Base-by-base conservation (phyloP, 2,113 vertebrate species). In the Ciconia stormi region DNA sequence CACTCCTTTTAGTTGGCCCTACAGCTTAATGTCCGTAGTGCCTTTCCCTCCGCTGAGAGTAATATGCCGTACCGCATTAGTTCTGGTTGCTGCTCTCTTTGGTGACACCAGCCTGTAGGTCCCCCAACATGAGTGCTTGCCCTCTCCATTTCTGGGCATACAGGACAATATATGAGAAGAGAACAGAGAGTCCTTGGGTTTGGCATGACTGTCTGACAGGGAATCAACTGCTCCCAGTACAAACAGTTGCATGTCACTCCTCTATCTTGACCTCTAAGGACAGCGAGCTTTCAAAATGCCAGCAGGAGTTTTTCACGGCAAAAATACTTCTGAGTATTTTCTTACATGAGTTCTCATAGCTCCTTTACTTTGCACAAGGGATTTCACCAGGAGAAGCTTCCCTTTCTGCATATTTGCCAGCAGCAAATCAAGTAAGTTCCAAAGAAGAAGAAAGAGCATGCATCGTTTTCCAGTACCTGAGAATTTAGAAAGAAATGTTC, bases 271-370 rank as follows among this genome's bases (percentile, higher is more conserved):
- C 44, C 44, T 32, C 26, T 42, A 67, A 76, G 56, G 12, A 63
- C 19, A 53, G 44, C 23, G 12, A 93, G 38, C 8, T 87, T 89
- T 76, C 55, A 34, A 84, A 84, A 69, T 6, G 13, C 61, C 34
- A 65, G 11, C 2, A 38, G 13, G 44, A 84, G 3, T 12, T 94
- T 91, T 87, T 56, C 36, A 80, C 34, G 17, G 34, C 40, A 87
- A 67, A 95, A 76, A 30, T 18, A 63, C 32, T 15, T 74, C 63
- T 21, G 19, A 36, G 2, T 22, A 29, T 56, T 81, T 84, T 63
- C 17, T 40, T 65, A n/a, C 7, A 21, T 27, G 29, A 1, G 0
- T 19, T 5, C 34, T 78, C 10, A 8, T 26, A 36, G 10, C 23
- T 72, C 52, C 15, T 55, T 82, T 52, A 42, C 17, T 74, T 84